Conservation (phyloP, 2,888 invertebrate genomes). For the Caenorhabditis sinica region DNA sequence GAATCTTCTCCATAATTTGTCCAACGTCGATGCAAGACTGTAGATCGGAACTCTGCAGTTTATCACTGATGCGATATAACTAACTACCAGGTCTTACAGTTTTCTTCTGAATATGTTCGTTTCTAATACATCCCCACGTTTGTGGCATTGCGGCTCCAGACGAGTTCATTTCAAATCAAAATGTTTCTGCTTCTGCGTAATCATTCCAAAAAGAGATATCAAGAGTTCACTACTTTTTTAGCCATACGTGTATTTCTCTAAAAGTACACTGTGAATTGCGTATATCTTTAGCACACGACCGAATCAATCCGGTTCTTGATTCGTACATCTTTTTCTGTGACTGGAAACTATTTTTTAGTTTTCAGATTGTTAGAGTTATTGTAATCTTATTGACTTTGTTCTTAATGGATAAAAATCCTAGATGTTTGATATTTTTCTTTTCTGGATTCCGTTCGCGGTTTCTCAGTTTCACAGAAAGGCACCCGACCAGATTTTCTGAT, state of each 20-base stretch:
- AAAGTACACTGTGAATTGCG: no score
- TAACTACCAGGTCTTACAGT: neutral
- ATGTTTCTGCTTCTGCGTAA: neutral
- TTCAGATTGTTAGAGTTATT: no score
- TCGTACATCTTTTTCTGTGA: no score
- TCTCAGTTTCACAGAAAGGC: no score
- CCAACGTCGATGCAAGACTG: constrained; percentile 47
- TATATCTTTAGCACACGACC: no score
- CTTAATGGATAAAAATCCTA: no score
- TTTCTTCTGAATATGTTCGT: neutral
- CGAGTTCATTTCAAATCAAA: constrained; percentile 7
- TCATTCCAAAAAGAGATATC: neutral
- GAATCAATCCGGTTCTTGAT: no score
- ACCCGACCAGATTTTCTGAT: no score
- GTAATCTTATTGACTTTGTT: no score
- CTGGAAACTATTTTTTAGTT: no score
- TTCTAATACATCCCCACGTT: constrained; percentile 10
- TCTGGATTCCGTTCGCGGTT: no score
- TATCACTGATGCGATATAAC: neutral
- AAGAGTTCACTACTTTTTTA: neutral
- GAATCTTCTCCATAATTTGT: constrained; percentile 42
- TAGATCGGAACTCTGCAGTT: constrained; percentile 10
- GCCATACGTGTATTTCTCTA: neutral
- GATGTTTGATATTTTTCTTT: no score
- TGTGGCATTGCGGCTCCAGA: constrained; percentile 8